phyloP scores from a whole-genome alignment of 2,113 vertebrate species.

The Antechinus flavipes region DNA sequence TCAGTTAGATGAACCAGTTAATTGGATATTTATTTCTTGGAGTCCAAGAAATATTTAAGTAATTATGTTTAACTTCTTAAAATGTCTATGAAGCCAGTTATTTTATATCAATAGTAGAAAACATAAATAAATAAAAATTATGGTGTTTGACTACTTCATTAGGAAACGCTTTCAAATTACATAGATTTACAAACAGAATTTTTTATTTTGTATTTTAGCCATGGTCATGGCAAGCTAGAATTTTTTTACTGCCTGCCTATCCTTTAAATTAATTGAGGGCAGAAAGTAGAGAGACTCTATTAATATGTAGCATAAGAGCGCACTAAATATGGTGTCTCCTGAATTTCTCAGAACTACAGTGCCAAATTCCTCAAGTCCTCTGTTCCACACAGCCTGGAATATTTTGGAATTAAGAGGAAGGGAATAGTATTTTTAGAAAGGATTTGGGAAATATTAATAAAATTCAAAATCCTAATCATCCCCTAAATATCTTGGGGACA shows the following conservation, averaged over 20 bases:
- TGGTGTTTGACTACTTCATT: not conserved
- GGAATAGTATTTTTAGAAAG: conserved; percentile 31
- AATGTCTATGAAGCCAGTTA: conserved; percentile 1
- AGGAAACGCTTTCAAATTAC: not conserved
- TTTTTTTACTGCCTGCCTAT: not conserved
- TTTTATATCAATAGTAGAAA: not conserved
- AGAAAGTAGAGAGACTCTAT: not conserved
- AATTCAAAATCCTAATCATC: not conserved
- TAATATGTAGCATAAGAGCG: not conserved
- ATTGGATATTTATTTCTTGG: not conserved
- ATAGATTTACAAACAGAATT: not conserved
- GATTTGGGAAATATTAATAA: not conserved
- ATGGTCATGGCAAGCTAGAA: conserved; percentile 4
- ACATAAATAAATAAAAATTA: not conserved
- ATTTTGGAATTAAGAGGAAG: not conserved
- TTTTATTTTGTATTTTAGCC: not conserved
- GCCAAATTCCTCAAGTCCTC: conserved; percentile 6
- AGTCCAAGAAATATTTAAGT: not conserved
- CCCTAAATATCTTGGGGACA: not conserved
- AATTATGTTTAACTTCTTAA: not conserved
- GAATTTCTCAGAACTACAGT: not conserved
- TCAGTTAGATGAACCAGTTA: not conserved
- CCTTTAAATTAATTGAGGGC: conserved; percentile 21
- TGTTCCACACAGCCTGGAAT: not conserved
- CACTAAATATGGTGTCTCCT: not conserved